Evolutionary conservation across 2,113 vertebrate genomes (phyloP), one percentile per base, ranked within the genome.

Genomic region (Pterophyllum scalare): DNA sequence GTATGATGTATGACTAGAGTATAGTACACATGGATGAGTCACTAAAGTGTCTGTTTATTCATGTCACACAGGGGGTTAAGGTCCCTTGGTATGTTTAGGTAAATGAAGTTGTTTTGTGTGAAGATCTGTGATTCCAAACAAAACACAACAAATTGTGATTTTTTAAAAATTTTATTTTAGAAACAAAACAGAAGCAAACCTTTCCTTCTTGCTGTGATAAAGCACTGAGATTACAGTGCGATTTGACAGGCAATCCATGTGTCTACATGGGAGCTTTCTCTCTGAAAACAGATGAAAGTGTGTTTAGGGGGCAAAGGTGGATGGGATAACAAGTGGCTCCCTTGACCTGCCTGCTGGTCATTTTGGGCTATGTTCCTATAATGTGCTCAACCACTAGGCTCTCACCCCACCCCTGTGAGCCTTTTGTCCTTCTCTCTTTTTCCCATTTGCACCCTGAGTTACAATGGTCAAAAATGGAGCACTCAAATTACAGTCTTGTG

Each of bases 401-500:
- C 26, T 62, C 40, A 79, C 38, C 54, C 61, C 58, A 77, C 31
- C 43, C 58, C 43, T 57, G 86, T 65, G 88, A 79, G 43, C 60
- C 82, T 89, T 43, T 75, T 61, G 76, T 82, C 61, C 79, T 11
- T 33, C 12, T 31, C 8, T 49, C 43, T 74, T 64, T n/a, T 57
- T 17, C 80, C 62, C 75, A 78, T 83, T 83, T 82, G 76, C 81
- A 62, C 82, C 64, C 85, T 38, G 54, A 85, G 79, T 72, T 20
- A 79, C 82, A 91, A 80, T 83, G 77, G 87, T 87, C 77, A 88
- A 81, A 85, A 89, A 82, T 84, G 67, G 64, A 88, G 81, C 80
- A 52, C 87, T 85, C 83, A 86, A 92, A 94, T 95, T 93, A 95
- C 83, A 76, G 88, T 83, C 85, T 81, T 78, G 81, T 58, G 59